phyloP scores from a whole-genome alignment of 1,140 invertebrate species.

The Rhagoletis zephyria region DNA sequence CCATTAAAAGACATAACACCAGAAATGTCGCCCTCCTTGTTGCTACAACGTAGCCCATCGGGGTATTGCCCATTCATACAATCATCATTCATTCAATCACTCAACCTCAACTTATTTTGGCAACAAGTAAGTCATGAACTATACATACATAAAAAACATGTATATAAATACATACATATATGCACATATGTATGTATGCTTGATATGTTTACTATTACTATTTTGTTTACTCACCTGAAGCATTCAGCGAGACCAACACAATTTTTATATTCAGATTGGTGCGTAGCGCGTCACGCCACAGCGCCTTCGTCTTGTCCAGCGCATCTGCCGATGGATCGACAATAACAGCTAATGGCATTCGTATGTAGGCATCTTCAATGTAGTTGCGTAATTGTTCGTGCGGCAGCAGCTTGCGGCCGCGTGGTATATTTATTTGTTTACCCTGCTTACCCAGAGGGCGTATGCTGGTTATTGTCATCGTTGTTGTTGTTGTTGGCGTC shows the following conservation, averaged over 20 bases:
- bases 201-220: too few species aligned
- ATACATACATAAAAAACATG: too few species aligned
- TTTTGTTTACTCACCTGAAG: conserved; percentile 63
- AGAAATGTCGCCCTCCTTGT: conserved; percentile 15
- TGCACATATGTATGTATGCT: too few species aligned
- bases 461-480: conserved; percentile 56
- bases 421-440: conserved; percentile 62
- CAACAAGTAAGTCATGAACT: neutral
- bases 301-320: conserved; percentile 73
- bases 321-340: conserved; percentile 74
- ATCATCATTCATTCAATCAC: neutral
- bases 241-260: conserved; percentile 71
- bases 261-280: conserved; percentile 71
- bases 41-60: conserved; percentile 2
- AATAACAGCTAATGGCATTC: conserved; percentile 76
- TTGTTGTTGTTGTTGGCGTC: too few species aligned
- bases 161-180: neutral
- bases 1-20: conserved; percentile 29
- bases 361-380: conserved; percentile 76
- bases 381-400: conserved; percentile 74
- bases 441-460: conserved; percentile 52
- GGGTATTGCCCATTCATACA: conserved; percentile 22
- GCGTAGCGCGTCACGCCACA: conserved; percentile 74
- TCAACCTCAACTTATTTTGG: neutral
- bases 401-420: conserved; percentile 63